These are phyloP conservation scores for Euura saliciscinereae DNA, from an alignment of 1,140 invertebrate genomes.

Conservation along the genomic window DNA sequence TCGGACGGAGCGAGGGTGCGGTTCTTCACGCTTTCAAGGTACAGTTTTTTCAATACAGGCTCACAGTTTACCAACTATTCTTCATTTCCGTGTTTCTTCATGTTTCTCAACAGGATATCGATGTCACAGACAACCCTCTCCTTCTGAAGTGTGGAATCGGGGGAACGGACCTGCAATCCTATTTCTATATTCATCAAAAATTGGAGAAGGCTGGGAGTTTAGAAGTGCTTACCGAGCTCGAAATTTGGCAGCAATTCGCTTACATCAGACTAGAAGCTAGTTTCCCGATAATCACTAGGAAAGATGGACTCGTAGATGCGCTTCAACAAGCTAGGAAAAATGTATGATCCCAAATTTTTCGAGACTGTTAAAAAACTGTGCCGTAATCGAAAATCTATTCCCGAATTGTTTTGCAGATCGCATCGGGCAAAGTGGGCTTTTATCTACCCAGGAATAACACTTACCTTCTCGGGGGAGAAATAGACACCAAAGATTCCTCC, in stretches of 20 bases:
- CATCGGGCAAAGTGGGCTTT: constrained; percentile 70
- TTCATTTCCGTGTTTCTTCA: neutral
- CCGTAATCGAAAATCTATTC: neutral
- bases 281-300: constrained; percentile 45
- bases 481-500: constrained; percentile 61
- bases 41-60: constrained; percentile 19
- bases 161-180: constrained; percentile 64
- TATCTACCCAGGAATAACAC: constrained; percentile 64
- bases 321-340: constrained; percentile 53
- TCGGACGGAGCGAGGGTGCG: constrained; percentile 63
- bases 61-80: neutral
- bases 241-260: constrained; percentile 70
- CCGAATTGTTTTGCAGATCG: constrained; percentile 56
- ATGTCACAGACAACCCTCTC: constrained; percentile 78
- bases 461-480: constrained; percentile 64
- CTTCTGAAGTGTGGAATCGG: constrained; percentile 66
- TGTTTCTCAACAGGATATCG: constrained; percentile 62
- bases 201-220: constrained; percentile 66
- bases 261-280: constrained; percentile 64
- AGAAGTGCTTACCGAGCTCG: constrained; percentile 66
- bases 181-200: constrained; percentile 74
- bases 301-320: constrained; percentile 39
- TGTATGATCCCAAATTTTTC: constrained; percentile 32
- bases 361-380: neutral
- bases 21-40: constrained; percentile 69